Conservation (phyloP, 2,113 vertebrate genomes). For the Sinocyclocheilus anophthalmus region DNA sequence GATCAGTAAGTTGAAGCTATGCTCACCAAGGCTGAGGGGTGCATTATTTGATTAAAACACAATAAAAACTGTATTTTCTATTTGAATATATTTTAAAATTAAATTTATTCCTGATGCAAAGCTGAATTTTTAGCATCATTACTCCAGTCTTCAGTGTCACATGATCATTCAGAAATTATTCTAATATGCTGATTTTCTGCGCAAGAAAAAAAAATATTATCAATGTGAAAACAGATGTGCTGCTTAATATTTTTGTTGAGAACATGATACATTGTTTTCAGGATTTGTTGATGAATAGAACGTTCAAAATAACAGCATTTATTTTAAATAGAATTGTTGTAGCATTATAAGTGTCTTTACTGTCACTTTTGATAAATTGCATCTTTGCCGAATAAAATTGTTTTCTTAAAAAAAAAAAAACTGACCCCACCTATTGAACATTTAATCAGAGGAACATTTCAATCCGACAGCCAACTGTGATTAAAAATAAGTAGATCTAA, state of each 20-base stretch:
- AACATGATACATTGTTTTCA: not conserved
- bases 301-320: no score
- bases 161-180: not conserved
- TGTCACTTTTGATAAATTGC: not conserved
- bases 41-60: no score
- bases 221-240: not conserved
- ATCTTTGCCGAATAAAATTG: not conserved
- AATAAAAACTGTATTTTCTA: not conserved
- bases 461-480: no score
- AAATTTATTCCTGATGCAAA: not conserved
- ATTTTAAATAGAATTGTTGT: no score
- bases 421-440: not conserved
- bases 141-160: not conserved
- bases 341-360: not conserved
- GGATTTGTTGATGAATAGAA: no score
- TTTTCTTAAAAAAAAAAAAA: not conserved
- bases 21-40: no score
- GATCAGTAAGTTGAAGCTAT: no score
- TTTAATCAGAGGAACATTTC: no score
- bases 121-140: not conserved
- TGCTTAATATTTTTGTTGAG: not conserved
- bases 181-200: not conserved
- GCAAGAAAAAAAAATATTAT: not conserved
- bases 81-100: not conserved
- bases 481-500: no score